These are phyloP conservation scores for Polydesmus complanatus DNA, from an alignment of 2,888 invertebrate species.

Conservation along the genomic window DNA sequence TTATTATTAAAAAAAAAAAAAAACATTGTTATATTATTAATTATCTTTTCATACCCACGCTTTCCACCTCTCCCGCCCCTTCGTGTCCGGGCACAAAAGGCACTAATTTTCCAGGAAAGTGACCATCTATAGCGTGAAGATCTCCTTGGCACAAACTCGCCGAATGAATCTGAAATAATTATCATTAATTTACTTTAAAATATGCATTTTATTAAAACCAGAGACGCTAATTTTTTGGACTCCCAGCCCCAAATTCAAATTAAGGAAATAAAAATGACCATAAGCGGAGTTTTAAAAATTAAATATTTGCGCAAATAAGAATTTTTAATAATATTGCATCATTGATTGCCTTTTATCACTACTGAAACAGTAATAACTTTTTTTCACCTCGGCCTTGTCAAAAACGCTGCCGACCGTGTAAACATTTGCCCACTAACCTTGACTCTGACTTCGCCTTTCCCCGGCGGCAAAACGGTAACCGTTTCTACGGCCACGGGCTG, in stretches of 20 bases:
- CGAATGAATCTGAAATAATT: neutral
- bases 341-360: too few species aligned
- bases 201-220: neutral
- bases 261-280: neutral
- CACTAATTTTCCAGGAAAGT: neutral
- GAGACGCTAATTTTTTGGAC: too few species aligned
- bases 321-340: too few species aligned
- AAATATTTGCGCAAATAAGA: too few species aligned
- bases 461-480: conserved; percentile 35
- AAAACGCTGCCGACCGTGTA: too few species aligned
- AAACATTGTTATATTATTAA: too few species aligned
- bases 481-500: conserved; percentile 77
- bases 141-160: neutral
- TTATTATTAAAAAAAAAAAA: too few species aligned
- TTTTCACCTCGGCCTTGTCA: too few species aligned
- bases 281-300: too few species aligned
- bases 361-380: too few species aligned
- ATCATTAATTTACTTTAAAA: neutral
- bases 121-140: neutral
- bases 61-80: neutral
- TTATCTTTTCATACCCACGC: too few species aligned
- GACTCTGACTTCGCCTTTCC: conserved; percentile 16
- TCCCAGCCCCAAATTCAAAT: too few species aligned
- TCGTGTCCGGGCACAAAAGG: neutral
- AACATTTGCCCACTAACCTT: conserved; percentile 9